These are phyloP conservation scores for Chorisops tibialis DNA, from an alignment of 2,888 invertebrate genomes.

Conservation along the genomic window DNA sequence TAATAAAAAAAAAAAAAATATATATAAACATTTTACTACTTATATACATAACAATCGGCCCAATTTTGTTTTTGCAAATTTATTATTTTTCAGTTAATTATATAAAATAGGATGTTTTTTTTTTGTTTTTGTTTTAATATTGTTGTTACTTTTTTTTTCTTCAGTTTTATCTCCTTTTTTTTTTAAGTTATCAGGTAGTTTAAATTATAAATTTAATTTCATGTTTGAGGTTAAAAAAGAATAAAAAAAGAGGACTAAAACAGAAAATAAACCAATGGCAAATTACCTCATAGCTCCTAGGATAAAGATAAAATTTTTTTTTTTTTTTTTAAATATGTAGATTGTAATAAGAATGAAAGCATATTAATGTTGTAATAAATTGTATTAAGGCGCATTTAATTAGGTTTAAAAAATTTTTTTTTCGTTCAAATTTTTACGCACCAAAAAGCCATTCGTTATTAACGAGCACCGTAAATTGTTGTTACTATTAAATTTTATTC, in stretches of 20 bases:
- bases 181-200: conserved; percentile 7
- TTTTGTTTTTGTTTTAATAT: background rate
- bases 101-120: too few relatives aligned
- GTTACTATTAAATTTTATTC: too few relatives aligned
- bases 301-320: too few relatives aligned
- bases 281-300: too few relatives aligned
- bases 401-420: too few relatives aligned
- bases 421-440: too few relatives aligned
- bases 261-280: conserved; percentile 2
- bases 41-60: conserved; percentile 32
- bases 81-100: conserved; percentile 5
- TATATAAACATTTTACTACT: background rate
- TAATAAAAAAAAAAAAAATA: background rate
- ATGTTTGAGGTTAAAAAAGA: conserved; percentile 1
- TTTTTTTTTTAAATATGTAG: too few relatives aligned
- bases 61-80: conserved; percentile 30
- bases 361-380: too few relatives aligned
- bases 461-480: too few relatives aligned
- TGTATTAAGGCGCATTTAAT: too few relatives aligned
- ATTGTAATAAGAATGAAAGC: too few relatives aligned
- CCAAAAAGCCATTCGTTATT: too few relatives aligned
- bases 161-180: conserved; percentile 5
- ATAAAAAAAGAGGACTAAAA: background rate
- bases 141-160: conserved; percentile 1
- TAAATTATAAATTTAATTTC: background rate